These are phyloP conservation scores for Dicrurus megarhynchus DNA, from an alignment of 2,113 vertebrate species.

Conservation along the genomic window DNA sequence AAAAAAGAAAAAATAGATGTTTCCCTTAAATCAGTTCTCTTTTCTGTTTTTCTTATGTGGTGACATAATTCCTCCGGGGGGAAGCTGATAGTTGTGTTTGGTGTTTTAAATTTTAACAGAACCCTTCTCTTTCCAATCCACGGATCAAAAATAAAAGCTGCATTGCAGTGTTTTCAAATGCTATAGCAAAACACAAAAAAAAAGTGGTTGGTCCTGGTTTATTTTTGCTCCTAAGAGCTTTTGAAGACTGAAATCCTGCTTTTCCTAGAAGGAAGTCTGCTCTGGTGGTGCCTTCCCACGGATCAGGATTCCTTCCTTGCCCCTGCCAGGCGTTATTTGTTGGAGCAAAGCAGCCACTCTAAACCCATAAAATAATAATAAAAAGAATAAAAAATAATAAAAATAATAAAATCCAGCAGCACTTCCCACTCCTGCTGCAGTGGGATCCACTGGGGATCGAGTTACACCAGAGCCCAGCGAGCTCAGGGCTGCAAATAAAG, in stretches of 20 bases:
- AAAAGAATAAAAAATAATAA: background rate
- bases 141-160: background rate
- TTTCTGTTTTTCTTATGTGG: background rate
- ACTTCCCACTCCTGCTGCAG: background rate
- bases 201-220: background rate
- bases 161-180: conserved; percentile 36
- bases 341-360: background rate
- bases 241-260: background rate
- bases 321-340: background rate
- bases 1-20: background rate
- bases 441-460: background rate
- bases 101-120: background rate
- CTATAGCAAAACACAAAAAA: background rate
- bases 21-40: background rate
- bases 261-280: background rate
- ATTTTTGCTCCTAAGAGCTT: background rate
- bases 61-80: background rate
- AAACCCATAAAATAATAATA: background rate
- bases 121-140: background rate
- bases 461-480: background rate
- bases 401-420: background rate
- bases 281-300: background rate
- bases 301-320: background rate
- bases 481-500: background rate
- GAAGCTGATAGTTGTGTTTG: background rate